These are phyloP conservation scores for Drosophila lowei DNA, from an alignment of 1,140 invertebrate species.

Conservation along the genomic window DNA sequence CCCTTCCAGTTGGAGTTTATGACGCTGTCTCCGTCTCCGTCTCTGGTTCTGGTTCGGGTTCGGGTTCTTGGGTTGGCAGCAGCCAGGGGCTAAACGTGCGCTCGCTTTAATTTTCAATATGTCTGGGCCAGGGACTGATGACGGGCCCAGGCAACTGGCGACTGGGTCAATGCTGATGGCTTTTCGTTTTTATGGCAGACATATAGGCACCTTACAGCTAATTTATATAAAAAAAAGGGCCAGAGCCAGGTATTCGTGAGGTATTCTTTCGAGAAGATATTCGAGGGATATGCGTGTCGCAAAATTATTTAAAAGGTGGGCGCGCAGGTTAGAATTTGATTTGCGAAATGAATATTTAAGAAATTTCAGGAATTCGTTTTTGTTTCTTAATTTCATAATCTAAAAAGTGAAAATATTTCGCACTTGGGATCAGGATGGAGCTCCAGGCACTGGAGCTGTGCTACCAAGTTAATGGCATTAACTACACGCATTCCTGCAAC, in stretches of 20 bases:
- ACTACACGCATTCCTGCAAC: slow-evolving; percentile 74
- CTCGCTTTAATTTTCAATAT: slow-evolving; percentile 80
- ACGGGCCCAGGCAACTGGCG: slow-evolving; percentile 45
- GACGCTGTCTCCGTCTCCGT: slow-evolving; percentile 38
- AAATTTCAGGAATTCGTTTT: not conserved
- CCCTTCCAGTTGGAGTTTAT: slow-evolving; percentile 54
- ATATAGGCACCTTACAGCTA: slow-evolving; percentile 77
- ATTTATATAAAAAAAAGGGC: slow-evolving; percentile 55
- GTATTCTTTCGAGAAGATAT: slow-evolving; percentile 10
- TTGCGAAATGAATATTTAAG: not conserved
- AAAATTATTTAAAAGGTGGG: slow-evolving; percentile 36
- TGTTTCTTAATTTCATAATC: not conserved
- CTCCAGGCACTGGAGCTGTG: not conserved
- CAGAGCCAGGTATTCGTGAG: slow-evolving; percentile 25
- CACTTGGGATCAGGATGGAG: not conserved
- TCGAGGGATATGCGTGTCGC: slow-evolving; percentile 39
- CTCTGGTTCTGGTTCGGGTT: not conserved
- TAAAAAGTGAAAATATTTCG: slow-evolving; percentile 23
- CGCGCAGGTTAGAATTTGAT: slow-evolving; percentile 3
- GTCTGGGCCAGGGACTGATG: slow-evolving; percentile 61
- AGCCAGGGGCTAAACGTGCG: slow-evolving; percentile 72
- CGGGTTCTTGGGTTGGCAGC: slow-evolving; percentile 2
- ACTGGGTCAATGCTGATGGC: slow-evolving; percentile 78
- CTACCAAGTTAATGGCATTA: slow-evolving; percentile 67
- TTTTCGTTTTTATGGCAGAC: slow-evolving; percentile 80